These are phyloP conservation scores for Protonibea diacanthus DNA, from an alignment of 2,797 vertebrate genomes.

Conservation along the genomic window DNA sequence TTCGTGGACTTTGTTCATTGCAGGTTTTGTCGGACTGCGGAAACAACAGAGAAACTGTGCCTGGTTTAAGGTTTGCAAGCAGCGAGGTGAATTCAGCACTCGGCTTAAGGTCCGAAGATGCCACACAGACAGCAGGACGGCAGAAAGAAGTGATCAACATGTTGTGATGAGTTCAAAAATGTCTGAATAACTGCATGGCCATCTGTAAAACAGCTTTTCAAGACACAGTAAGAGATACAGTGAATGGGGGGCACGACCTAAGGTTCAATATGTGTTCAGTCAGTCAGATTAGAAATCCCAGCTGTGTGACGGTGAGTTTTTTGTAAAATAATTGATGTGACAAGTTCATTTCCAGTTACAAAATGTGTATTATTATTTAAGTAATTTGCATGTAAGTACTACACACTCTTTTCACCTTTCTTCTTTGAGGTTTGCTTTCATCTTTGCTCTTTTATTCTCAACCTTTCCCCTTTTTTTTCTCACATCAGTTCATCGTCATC, in stretches of 20 bases:
- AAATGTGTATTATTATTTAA: neutral
- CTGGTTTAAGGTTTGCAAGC: constrained; percentile 40
- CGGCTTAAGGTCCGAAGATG: constrained; percentile 17
- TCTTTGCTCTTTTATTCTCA: constrained; percentile 8
- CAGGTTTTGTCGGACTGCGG: constrained; percentile 32
- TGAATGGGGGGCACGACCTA: constrained; percentile 33
- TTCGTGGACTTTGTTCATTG: constrained; percentile 43
- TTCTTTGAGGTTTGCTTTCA: constrained; percentile 9
- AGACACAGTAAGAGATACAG: constrained; percentile 53
- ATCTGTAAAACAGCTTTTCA: constrained; percentile 60
- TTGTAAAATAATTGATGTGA: constrained; percentile 29
- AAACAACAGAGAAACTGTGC: constrained; percentile 43
- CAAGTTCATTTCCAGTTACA: neutral
- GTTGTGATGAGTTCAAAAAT: constrained; percentile 31
- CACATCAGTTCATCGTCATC: too few relatives aligned
- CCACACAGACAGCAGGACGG: constrained; percentile 22
- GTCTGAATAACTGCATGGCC: constrained; percentile 64
- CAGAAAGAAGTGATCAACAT: constrained; percentile 36
- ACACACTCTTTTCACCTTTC: neutral
- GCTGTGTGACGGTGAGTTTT: constrained; percentile 22
- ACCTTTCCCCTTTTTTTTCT: neutral
- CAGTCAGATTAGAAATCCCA: constrained; percentile 43
- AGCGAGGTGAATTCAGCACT: neutral
- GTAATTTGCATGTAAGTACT: constrained; percentile 25
- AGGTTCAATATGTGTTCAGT: constrained; percentile 43